phyloP scores from a whole-genome alignment of 1,140 invertebrate species.

The Rhopalosiphum maidis region DNA sequence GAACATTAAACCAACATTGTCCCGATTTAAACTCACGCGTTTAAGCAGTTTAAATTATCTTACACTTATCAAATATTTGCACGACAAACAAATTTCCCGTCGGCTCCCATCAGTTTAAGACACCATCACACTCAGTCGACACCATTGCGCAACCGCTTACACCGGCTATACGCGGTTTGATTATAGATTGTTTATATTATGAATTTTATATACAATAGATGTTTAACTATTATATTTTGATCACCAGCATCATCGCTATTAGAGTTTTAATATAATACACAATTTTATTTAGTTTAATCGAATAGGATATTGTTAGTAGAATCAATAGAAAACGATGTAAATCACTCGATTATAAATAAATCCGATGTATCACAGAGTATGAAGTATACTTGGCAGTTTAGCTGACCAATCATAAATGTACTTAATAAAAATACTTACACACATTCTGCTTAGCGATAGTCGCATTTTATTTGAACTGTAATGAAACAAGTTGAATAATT shows the following conservation, averaged over 20 bases:
- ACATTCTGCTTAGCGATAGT: background rate
- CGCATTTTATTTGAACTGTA: background rate
- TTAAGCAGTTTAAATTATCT: background rate
- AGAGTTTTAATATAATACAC: background rate
- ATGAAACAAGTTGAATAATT: no score
- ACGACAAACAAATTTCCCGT: background rate
- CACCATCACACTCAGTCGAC: background rate
- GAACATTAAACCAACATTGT: background rate
- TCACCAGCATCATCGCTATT: background rate
- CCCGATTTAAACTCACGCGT: background rate
- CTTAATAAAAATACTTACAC: background rate
- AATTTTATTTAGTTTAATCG: no score
- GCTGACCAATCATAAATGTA: background rate
- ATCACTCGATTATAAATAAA: background rate
- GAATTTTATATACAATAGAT: background rate
- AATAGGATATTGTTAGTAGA: background rate
- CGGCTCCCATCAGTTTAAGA: background rate
- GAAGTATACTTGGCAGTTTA: background rate
- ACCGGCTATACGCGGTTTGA: background rate
- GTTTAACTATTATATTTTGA: background rate
- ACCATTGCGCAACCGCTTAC: background rate
- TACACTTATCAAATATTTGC: conserved; percentile 10
- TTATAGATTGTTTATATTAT: background rate
- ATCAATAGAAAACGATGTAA: background rate
- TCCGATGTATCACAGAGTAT: background rate